Evolutionary conservation across 2,797 vertebrate genomes (phyloP).

Genomic region (Protonibea diacanthus): DNA sequence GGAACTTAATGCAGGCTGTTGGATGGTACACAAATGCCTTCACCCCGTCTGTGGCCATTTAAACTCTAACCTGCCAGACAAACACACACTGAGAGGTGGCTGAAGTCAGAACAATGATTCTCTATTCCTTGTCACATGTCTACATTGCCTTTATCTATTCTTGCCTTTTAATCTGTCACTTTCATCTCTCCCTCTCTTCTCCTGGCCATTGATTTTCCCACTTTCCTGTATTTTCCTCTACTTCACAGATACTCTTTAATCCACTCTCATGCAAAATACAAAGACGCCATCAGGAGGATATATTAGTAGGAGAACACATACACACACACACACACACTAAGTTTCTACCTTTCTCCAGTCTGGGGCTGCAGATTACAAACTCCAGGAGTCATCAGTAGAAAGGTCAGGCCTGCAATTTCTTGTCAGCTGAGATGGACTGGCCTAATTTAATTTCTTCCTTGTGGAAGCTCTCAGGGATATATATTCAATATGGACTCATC

Average conservation of each 20-base stretch:
- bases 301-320: not conserved
- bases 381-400: conserved; percentile 15
- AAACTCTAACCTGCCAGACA: conserved; percentile 5
- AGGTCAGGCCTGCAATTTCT: conserved; percentile 36
- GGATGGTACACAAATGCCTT: not conserved
- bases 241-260: not conserved
- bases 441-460: no score
- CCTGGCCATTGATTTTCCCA: conserved; percentile 6
- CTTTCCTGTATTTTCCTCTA: not conserved
- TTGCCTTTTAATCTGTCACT: not conserved
- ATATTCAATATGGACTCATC: conserved; percentile 44
- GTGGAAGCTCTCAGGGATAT: conserved; percentile 29
- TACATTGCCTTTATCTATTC: conserved; percentile 2
- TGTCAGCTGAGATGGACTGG: conserved; percentile 33
- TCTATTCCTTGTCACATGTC: conserved; percentile 1
- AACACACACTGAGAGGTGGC: not conserved
- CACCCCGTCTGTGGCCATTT: not conserved
- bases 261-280: not conserved
- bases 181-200: not conserved
- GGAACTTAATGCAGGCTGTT: conserved; percentile 1
- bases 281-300: not conserved
- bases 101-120: conserved; percentile 12
- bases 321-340: not conserved
- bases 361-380: conserved; percentile 14
- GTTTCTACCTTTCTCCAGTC: not conserved